Evolutionary conservation across 2,797 vertebrate species (phyloP), one percentile per base, ranked within the genome.

Genomic region (Orestias chungarensis): DNA sequence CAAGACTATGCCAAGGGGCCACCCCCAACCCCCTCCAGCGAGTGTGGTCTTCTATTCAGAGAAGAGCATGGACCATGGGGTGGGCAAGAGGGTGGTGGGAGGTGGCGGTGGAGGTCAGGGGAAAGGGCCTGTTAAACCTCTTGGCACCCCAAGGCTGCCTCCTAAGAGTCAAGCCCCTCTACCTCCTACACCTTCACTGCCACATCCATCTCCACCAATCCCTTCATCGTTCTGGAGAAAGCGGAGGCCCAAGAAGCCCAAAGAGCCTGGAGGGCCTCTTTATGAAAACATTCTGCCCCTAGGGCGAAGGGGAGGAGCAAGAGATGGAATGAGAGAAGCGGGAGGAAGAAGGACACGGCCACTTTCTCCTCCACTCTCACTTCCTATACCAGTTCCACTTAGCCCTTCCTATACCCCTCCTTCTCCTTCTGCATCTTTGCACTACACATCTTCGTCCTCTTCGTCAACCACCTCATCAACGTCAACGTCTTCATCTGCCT

Each of bases 191-290:
- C 94, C 95, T 50, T 93, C 95, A 66, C 94, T 95, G 83, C 94
- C 95, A 88, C 95, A 96, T 88, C 96, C 96, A 91, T 96, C 96
- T 81, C 96, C 82, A 94, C 96, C 91, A 96, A 96, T 95, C 94
- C 96, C 94, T 91, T 96, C 93, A 95, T 96, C 91, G 93, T 94
- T 95, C 82, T 95, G 94, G 95, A 95, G 92, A 77, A 93, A 96
- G 90, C 81, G 96, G 80, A 85, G 96, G 93, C 94, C 96, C 89
- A 95, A 96, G 93, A 95, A 96, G 93, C 90, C 94, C 93, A 93
- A 96, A 95, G 94, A 97, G 90, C 71, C 95, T 82, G 93, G 96
- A 66, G 94, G 94, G 64, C 94, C 94, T 1, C 82, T 95, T 25
- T 95, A 95, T 7, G 94, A 95, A 84, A 95, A 95, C 87, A 95